phyloP scores from a whole-genome alignment of 2,113 vertebrate genomes.

The Anas platyrhynchos region DNA sequence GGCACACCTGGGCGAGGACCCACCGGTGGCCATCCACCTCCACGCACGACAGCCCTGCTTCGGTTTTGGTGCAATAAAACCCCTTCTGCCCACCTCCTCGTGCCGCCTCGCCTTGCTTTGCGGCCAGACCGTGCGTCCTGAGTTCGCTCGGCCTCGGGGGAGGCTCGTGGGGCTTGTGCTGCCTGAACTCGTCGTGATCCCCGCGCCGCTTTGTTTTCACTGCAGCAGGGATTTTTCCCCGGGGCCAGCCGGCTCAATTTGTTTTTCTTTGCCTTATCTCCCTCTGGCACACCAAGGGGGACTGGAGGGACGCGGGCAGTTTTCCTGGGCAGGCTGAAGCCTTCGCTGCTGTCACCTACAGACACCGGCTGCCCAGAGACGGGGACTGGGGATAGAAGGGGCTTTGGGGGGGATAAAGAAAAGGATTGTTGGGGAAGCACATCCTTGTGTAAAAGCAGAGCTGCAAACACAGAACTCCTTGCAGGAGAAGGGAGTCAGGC shows the following conservation, averaged over 20 bases:
- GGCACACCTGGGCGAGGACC: background rate
- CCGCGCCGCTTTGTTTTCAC: background rate
- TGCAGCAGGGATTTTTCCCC: background rate
- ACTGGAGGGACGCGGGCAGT: background rate
- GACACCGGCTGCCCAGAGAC: background rate
- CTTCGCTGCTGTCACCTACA: fast-evolving
- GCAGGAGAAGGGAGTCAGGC: background rate
- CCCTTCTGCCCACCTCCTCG: background rate
- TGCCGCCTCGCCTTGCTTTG: background rate
- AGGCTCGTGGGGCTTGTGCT: background rate
- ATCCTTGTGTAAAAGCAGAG: background rate
- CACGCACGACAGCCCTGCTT: background rate
- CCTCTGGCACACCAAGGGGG: fast-evolving
- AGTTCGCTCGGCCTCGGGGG: background rate
- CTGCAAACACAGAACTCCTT: no score
- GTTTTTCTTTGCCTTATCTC: background rate
- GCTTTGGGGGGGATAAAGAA: no score
- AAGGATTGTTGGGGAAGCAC: background rate
- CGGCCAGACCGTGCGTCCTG: background rate
- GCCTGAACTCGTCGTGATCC: background rate
- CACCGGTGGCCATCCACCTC: background rate
- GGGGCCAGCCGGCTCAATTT: background rate
- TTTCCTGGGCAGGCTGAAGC: fast-evolving
- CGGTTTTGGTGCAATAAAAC: background rate
- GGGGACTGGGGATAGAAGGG: background rate